Evolutionary conservation across 2,888 invertebrate genomes (phyloP).

Genomic region (Netelia melanura): DNA sequence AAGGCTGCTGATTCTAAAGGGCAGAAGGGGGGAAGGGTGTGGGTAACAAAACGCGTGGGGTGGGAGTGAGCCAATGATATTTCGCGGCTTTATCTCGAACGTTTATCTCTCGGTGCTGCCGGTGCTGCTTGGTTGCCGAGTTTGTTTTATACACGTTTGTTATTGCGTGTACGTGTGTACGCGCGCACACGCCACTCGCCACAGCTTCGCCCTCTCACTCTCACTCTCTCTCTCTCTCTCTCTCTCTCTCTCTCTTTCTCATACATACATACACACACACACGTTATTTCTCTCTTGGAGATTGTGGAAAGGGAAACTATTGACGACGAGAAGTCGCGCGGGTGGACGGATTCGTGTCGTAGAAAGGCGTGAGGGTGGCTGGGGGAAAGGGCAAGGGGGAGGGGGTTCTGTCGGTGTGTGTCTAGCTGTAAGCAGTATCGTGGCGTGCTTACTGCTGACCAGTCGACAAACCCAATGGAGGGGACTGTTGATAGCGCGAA

Average conservation of each 20-base stretch:
- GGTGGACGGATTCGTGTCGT: constrained; percentile 39
- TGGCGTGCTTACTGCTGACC: constrained; percentile 44
- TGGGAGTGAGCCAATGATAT: constrained; percentile 79
- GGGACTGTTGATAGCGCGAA: constrained; percentile 33
- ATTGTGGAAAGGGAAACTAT: constrained; percentile 69
- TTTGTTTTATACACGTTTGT: constrained; percentile 76
- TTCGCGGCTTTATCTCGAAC: constrained; percentile 81
- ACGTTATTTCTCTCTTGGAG: constrained; percentile 9
- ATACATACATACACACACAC: constrained; percentile 9
- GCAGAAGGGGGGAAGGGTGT: constrained; percentile 11
- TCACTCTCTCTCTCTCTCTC: neutral
- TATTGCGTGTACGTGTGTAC: constrained; percentile 42
- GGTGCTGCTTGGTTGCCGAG: constrained; percentile 67
- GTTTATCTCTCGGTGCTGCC: constrained; percentile 79
- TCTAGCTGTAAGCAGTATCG: constrained; percentile 51
- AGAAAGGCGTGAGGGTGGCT: neutral
- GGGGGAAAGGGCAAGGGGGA: neutral
- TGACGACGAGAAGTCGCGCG: constrained; percentile 59
- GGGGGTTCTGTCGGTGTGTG: constrained; percentile 27
- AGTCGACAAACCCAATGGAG: constrained; percentile 37
- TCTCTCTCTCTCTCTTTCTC: neutral
- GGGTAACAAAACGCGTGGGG: constrained; percentile 14
- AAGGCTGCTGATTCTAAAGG: constrained; percentile 16
- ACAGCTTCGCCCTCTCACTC: constrained; percentile 20
- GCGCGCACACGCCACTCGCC: constrained; percentile 41